phyloP scores from a whole-genome alignment of 2,113 vertebrate genomes.

The Pampusana beccarii region DNA sequence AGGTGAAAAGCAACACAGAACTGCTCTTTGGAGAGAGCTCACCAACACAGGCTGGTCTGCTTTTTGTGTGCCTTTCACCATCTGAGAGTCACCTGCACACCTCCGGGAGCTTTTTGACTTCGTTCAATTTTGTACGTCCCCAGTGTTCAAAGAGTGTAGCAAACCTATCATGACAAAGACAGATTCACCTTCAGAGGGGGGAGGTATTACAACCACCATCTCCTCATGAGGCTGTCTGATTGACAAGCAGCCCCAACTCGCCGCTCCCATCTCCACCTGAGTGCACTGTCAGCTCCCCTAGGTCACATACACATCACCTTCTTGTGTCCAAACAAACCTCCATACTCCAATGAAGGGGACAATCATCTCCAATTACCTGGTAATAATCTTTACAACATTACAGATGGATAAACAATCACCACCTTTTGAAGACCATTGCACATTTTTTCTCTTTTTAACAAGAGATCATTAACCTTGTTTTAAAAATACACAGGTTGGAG shows the following conservation, averaged over 20 bases:
- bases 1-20: neutral
- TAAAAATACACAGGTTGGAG: constrained; percentile 38
- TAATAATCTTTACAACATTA: neutral
- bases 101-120: constrained; percentile 19
- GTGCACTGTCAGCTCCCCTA: neutral
- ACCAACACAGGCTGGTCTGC: neutral
- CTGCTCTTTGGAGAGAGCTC: neutral
- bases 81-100: neutral
- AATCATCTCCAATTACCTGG: neutral
- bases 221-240: neutral
- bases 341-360: neutral
- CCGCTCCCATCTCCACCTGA: neutral
- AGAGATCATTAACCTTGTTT: constrained; percentile 52
- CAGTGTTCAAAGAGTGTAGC: neutral
- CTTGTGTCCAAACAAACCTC: neutral
- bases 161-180: neutral
- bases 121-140: neutral
- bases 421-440: neutral
- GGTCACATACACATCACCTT: neutral
- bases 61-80: neutral
- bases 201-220: neutral
- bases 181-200: neutral
- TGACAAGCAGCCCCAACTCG: neutral
- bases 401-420: neutral
- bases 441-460: constrained; percentile 1